Conservation (phyloP, 1,140 invertebrate species). For the Ceratosolen fusciceps region DNA sequence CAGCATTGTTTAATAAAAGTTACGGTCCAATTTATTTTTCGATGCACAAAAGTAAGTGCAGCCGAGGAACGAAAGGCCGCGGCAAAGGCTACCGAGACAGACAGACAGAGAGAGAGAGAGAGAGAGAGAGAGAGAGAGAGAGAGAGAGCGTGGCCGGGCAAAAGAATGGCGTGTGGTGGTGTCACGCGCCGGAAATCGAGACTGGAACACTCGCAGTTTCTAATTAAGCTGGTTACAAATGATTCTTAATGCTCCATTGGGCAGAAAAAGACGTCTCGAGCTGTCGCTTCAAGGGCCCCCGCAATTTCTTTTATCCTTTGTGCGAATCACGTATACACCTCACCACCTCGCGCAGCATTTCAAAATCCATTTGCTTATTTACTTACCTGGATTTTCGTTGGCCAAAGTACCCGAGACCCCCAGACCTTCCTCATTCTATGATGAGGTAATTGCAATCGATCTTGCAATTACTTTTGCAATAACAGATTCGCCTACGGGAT, state of each 20-base stretch:
- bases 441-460: too few species aligned
- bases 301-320: slow-evolving; percentile 26
- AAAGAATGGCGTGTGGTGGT: slow-evolving; percentile 12
- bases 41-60: too few species aligned
- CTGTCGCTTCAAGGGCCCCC: slow-evolving; percentile 11
- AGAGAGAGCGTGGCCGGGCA: not conserved
- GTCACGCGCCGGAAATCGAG: slow-evolving; percentile 44
- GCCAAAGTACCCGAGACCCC: too few species aligned
- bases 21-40: slow-evolving; percentile 30
- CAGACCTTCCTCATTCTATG: too few species aligned
- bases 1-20: slow-evolving; percentile 30
- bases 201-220: slow-evolving; percentile 38
- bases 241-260: slow-evolving; percentile 38
- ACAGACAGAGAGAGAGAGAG: not conserved
- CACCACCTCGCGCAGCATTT: not conserved
- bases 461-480: too few species aligned
- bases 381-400: too few species aligned
- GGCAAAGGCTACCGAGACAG: not conserved
- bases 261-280: slow-evolving; percentile 44
- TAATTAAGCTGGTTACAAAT: slow-evolving; percentile 42
- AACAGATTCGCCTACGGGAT: too few species aligned
- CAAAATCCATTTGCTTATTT: not conserved
- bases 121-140: not conserved
- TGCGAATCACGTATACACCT: not conserved
- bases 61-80: too few species aligned